Percentiles rank a stretch among this genome's conserved stretches.
Evolutionary conservation across 2,113 vertebrate genomes (phyloP).

Genomic region (Phycodurus eques): DNA sequence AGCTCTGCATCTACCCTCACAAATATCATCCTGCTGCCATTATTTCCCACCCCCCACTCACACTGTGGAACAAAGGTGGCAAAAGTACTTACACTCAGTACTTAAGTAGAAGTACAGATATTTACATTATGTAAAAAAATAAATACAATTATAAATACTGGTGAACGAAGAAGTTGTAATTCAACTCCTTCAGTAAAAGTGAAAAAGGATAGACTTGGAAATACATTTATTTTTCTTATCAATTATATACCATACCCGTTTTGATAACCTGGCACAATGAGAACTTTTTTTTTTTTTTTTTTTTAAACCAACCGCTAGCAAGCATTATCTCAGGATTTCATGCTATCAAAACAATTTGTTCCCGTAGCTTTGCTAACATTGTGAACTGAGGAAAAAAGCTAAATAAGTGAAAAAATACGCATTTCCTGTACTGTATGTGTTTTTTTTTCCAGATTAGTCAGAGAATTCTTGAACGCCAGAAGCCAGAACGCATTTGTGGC

Average conservation of each 20-base stretch:
- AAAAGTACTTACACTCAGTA: background rate
- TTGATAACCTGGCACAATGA: background rate
- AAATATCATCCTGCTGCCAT: constrained; percentile 60
- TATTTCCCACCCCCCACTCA: constrained; percentile 21
- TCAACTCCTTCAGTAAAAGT: background rate
- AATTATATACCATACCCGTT: too few relatives aligned
- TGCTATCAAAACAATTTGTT: background rate
- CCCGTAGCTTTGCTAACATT: too few relatives aligned
- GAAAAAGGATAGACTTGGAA: background rate
- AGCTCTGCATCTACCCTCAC: constrained; percentile 57
- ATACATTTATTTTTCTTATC: too few relatives aligned
- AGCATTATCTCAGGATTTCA: background rate
- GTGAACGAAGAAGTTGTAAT: too few relatives aligned
- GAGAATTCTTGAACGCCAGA: too few relatives aligned
- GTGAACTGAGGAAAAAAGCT: too few relatives aligned
- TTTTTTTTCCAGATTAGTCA: too few relatives aligned
- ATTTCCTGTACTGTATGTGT: too few relatives aligned
- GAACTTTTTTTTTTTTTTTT: background rate
- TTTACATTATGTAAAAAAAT: too few relatives aligned
- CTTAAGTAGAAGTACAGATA: background rate
- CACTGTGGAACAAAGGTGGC: background rate
- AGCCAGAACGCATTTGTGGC: too few relatives aligned
- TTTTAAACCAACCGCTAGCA: background rate
- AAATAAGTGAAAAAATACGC: too few relatives aligned
- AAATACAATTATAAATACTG: too few relatives aligned